Percentiles rank a stretch among this genome's conserved stretches.
Evolutionary conservation across 2,888 invertebrate genomes (phyloP).

Genomic region (Emmelina monodactyla): DNA sequence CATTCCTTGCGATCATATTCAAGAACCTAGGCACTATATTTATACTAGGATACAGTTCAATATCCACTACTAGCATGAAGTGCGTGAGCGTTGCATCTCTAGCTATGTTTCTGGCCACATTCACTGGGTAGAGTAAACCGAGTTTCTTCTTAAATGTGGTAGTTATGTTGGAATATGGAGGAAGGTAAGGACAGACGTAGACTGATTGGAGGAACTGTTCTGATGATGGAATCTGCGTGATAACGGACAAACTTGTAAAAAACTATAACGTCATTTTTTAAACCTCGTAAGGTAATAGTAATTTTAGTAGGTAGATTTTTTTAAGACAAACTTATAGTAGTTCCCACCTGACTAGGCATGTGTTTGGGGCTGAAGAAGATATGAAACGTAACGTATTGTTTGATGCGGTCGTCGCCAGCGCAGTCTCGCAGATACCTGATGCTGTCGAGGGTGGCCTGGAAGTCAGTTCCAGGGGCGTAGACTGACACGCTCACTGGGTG

Average conservation of each 20-base stretch:
- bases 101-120: conserved; percentile 90
- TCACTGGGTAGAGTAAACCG: conserved; percentile 86
- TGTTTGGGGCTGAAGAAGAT: conserved; percentile 88
- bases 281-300: too few species aligned
- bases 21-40: conserved; percentile 81
- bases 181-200: conserved; percentile 73
- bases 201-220: conserved; percentile 67
- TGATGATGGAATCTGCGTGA: conserved; percentile 74
- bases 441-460: conserved; percentile 77
- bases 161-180: conserved; percentile 72
- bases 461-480: conserved; percentile 87
- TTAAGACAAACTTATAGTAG: too few species aligned
- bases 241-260: too few species aligned
- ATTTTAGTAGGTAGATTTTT: too few species aligned
- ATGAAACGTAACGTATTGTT: conserved; percentile 86
- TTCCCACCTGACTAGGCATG: conserved; percentile 70
- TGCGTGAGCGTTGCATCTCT: conserved; percentile 83
- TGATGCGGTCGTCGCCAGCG: conserved; percentile 72
- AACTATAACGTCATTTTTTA: too few species aligned
- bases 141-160: conserved; percentile 81
- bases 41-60: conserved; percentile 90
- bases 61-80: conserved; percentile 86
- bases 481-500: conserved; percentile 88
- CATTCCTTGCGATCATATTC: conserved; percentile 81
- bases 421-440: conserved; percentile 85